phyloP scores from a whole-genome alignment of 2,113 vertebrate genomes.

The Empidonax alnorum region DNA sequence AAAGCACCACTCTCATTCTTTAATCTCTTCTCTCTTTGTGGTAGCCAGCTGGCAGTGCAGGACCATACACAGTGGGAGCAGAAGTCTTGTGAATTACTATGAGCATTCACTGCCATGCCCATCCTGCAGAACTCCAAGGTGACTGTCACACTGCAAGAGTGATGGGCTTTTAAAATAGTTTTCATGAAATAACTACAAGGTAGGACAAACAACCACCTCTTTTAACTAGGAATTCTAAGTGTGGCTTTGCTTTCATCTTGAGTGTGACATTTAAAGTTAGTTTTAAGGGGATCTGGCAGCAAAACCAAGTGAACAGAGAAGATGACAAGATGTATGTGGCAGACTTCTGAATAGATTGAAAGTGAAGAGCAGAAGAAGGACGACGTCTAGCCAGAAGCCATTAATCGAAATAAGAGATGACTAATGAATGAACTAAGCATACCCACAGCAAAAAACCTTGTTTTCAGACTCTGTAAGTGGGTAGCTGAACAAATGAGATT shows the following conservation, averaged over 20 bases:
- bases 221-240: neutral
- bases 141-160: neutral
- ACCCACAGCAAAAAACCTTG: constrained; percentile 19
- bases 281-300: constrained; percentile 32
- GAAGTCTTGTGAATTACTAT: neutral
- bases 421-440: constrained; percentile 45
- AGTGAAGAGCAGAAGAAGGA: constrained; percentile 65
- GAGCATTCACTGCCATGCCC: neutral
- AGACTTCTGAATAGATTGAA: constrained; percentile 31
- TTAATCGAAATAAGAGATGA: constrained; percentile 44
- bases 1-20: neutral
- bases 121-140: neutral
- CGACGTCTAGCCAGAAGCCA: constrained; percentile 36
- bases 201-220: neutral
- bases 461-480: neutral
- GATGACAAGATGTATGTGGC: constrained; percentile 5
- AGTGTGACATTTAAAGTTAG: neutral
- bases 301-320: neutral
- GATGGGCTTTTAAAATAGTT: neutral
- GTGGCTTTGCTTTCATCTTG: neutral
- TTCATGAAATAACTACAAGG: neutral
- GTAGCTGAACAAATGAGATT: neutral
- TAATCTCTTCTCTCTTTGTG: neutral
- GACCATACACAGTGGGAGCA: neutral
- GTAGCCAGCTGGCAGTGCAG: neutral